These are phyloP conservation scores for Barbus barbus DNA, from an alignment of 2,113 vertebrate species.

Conservation along the genomic window DNA sequence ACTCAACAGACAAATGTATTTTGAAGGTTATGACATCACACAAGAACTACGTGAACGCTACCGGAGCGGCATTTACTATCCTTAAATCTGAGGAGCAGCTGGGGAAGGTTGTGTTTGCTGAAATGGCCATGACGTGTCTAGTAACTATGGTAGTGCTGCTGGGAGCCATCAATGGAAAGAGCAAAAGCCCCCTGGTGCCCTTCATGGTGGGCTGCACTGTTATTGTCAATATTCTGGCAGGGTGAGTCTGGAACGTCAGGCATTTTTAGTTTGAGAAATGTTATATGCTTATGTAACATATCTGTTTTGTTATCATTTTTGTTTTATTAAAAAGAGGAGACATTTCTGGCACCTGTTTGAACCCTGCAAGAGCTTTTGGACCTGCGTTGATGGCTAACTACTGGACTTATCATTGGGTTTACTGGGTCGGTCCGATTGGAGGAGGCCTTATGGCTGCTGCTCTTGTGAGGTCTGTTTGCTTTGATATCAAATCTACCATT, in stretches of 20 bases:
- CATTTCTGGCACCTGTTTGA: constrained; percentile 77
- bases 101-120: constrained; percentile 68
- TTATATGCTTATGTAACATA: neutral
- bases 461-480: constrained; percentile 54
- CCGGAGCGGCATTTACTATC: constrained; percentile 72
- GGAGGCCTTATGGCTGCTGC: constrained; percentile 70
- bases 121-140: constrained; percentile 76
- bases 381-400: constrained; percentile 74
- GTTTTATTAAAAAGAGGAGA: constrained; percentile 65
- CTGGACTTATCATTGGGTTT: constrained; percentile 81
- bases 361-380: constrained; percentile 77
- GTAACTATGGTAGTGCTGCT: constrained; percentile 75
- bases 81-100: constrained; percentile 70
- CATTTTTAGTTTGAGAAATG: neutral
- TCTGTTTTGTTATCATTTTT: neutral
- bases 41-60: constrained; percentile 69
- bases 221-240: constrained; percentile 72
- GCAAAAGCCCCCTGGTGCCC: constrained; percentile 72
- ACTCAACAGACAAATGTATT: constrained; percentile 2
- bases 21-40: constrained; percentile 65
- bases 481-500: neutral
- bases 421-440: constrained; percentile 75
- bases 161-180: constrained; percentile 72
- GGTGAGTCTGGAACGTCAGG: constrained; percentile 59
- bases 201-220: constrained; percentile 74